Base-by-base conservation (phyloP, 2,888 invertebrate genomes). In the Mongoloraphidia duomilia region DNA sequence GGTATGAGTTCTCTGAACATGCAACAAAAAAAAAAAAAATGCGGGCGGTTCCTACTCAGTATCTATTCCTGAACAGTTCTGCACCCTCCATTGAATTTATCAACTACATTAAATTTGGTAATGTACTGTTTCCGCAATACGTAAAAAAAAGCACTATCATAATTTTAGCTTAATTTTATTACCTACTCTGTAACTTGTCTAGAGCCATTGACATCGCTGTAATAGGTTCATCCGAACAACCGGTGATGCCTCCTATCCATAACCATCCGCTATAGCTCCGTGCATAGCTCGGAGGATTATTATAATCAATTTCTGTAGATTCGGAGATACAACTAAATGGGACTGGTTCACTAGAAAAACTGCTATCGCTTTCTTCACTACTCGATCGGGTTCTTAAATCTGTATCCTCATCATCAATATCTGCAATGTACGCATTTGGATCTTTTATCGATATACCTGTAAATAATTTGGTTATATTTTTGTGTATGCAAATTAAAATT, bases 191-290 rank as follows among this genome's bases (percentile, higher is more conserved):
- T 73, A 90, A 76, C 74, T 81, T 82, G 58, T 77, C 75, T 72
- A 89, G 71, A 44, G 87, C 87, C 57, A 77, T 74, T 55, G 74
- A 73, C 61, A 85, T 81, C 12, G 87, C 84, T 53, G 74, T 67
- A 50, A 72, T 72, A 9, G 80, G 74, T 61, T 80, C 79, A 11
- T 70, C 62, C 47, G 81, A 78, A 59, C 77, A 76, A 17, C 89
- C 88, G 53, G 82, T 79, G 50, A 90, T 76, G 37, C 87, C 87
- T 14, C 87, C 83, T 47, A 89, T 78, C 78, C 86, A 90, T 65
- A 82, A 77, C 89, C 90, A 91, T 41, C 90, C 90, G 52, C 80
- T 79, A 60, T 72, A 74, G 66, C 84, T 47, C 36, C 33, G 38
- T 14, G 14, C 10, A 42, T 17, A 41, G 42, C 34, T 44, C 3